A percentile compares a stretch with the other conserved stretches of the same genome.
Conservation (phyloP, 2,888 invertebrate species). For the Rotaria magnacalcarata region DNA sequence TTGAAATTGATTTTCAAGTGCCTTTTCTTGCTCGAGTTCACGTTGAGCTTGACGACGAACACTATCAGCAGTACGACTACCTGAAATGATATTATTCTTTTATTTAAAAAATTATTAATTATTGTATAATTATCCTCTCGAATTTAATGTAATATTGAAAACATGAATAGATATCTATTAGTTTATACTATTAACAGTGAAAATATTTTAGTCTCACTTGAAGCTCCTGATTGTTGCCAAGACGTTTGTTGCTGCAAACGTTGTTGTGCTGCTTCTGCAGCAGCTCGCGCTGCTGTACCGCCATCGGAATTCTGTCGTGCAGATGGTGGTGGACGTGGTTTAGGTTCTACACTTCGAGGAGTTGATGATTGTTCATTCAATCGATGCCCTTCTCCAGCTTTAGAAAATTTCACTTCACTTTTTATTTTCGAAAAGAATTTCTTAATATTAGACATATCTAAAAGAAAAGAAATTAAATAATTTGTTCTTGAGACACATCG, state of each 20-base stretch:
- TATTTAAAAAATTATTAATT: background rate
- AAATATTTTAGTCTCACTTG: background rate
- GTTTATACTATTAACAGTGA: too few species aligned
- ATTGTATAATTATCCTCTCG: too few species aligned
- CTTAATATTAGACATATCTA: constrained; percentile 3
- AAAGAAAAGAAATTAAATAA: background rate
- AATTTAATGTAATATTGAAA: too few species aligned
- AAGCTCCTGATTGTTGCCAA: background rate
- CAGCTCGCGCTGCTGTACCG: constrained; percentile 32
- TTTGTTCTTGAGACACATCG: background rate
- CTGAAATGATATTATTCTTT: background rate
- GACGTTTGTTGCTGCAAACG: constrained; percentile 34
- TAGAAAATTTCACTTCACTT: background rate
- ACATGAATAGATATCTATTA: too few species aligned
- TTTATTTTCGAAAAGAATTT: constrained; percentile 5
- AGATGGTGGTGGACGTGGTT: background rate
- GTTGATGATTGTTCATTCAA: constrained; percentile 21
- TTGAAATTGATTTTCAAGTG: background rate
- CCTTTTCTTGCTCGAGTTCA: constrained; percentile 34
- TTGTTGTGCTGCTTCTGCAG: constrained; percentile 43
- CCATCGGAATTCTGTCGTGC: background rate
- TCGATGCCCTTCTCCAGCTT: constrained; percentile 41
- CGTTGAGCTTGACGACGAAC: constrained; percentile 21
- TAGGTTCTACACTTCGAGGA: background rate
- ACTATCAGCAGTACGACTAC: background rate